Percentiles rank a stretch among this genome's conserved stretches.
phyloP scores from a whole-genome alignment of 2,888 invertebrate species.

The Drosophila yooni region DNA sequence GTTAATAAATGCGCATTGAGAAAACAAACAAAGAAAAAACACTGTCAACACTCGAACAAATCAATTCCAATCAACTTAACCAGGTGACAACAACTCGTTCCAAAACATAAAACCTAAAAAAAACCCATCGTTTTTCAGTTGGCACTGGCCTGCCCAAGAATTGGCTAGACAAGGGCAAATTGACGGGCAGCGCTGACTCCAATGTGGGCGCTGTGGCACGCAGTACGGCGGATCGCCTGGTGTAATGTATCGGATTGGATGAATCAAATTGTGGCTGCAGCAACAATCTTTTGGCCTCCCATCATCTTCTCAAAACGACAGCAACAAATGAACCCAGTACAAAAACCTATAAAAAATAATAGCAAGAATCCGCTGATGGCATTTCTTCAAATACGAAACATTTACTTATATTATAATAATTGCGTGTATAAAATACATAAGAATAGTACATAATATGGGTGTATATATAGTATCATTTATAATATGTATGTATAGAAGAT shows the following conservation, averaged over 20 bases:
- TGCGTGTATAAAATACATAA: slow-evolving; percentile 79
- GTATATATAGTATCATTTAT: slow-evolving; percentile 55
- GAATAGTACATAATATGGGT: slow-evolving; percentile 75
- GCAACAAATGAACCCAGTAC: slow-evolving; percentile 43
- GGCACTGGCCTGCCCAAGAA: slow-evolving; percentile 71
- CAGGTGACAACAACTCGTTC: slow-evolving; percentile 7
- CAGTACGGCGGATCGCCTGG: slow-evolving; percentile 70
- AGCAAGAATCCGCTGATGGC: slow-evolving; percentile 24
- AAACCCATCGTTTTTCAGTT: slow-evolving; percentile 67
- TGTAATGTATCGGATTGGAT: slow-evolving; percentile 39
- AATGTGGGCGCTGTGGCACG: slow-evolving; percentile 76
- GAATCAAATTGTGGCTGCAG: slow-evolving; percentile 4
- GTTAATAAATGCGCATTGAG: slow-evolving; percentile 76
- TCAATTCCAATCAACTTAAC: not conserved
- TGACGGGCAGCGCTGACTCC: slow-evolving; percentile 44
- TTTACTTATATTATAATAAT: slow-evolving; percentile 72
- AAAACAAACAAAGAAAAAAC: slow-evolving; percentile 37
- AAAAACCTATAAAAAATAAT: slow-evolving; percentile 31
- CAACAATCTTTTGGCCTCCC: slow-evolving; percentile 10
- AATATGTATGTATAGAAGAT: slow-evolving; percentile 56
- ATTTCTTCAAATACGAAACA: slow-evolving; percentile 70
- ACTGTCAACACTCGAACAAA: slow-evolving; percentile 23
- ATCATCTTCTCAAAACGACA: not conserved
- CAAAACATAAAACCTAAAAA: slow-evolving; percentile 30
- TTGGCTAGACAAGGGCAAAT: slow-evolving; percentile 65